Evolutionary conservation across 2,888 invertebrate species (phyloP).

Genomic region (Pseudococcus jackbeardsleyi): DNA sequence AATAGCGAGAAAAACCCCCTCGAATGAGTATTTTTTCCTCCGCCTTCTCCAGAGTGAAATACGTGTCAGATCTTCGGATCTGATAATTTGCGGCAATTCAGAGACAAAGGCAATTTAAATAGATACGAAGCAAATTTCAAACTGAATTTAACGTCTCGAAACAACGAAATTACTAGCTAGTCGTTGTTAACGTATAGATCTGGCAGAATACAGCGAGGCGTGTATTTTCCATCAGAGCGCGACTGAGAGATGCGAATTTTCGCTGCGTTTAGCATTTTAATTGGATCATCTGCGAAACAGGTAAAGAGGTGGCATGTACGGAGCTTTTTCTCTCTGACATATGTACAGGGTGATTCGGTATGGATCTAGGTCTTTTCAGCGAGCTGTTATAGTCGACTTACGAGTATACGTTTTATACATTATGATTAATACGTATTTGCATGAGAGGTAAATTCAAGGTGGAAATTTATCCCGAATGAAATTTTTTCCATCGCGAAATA

Average conservation of each 20-base stretch:
- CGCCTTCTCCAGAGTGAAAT: neutral
- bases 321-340: neutral
- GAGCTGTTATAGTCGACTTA: neutral
- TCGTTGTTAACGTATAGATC: neutral
- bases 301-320: neutral
- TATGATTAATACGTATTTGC: too few species aligned
- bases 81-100: constrained; percentile 16
- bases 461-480: neutral
- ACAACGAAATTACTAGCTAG: neutral
- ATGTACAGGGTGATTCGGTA: neutral
- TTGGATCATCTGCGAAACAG: neutral
- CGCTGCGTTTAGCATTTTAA: constrained; percentile 15
- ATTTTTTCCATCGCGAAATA: neutral
- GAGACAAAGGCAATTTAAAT: constrained; percentile 23
- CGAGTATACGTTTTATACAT: neutral
- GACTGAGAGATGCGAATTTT: constrained; percentile 22
- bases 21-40: too few species aligned
- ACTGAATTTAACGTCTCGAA: neutral
- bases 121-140: constrained; percentile 15
- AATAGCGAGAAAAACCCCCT: neutral
- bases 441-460: neutral
- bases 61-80: constrained; percentile 1
- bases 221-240: neutral
- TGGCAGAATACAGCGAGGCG: neutral
- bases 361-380: neutral